Base-by-base conservation (phyloP, 2,797 vertebrate species). In the Ctenosaura bakeri region DNA sequence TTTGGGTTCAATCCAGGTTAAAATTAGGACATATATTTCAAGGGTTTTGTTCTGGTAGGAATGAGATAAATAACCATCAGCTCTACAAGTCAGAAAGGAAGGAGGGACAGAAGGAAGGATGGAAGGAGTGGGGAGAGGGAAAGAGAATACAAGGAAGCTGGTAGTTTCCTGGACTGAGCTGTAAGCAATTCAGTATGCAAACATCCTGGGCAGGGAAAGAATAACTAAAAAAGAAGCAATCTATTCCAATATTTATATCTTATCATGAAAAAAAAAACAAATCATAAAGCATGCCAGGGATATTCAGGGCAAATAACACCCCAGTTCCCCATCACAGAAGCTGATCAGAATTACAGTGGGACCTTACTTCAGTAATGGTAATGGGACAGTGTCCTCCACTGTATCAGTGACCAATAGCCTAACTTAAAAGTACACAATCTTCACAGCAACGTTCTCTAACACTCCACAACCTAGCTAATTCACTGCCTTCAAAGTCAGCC, bases 171-270 rank as follows among this genome's bases (percentile, higher is more conserved):
- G n/a, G 12, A 12, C 50, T 35, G n/a, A 26, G 80, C n/a, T 62
- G 5, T 56, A 62, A 62, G 59, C 8, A 62, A 38, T 8, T n/a
- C 54, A 35, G 5, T 56, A 62, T 22, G 22, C 3, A 62, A 38
- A 62, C n/a, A 59, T 22, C n/a, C 54, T 38, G n/a, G 29, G 24
- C 32, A 64, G 18, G 18, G 62, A 59, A 50, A 82, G 50, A 82
- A 59, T 8, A 82, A 24, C 16, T 59, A 59, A 82, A 82, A 56
- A 59, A 35, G 54, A 88, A 90, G n/a, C 20, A 87, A 5, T 71
- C 20, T 89, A 18, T 8, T 2, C 18, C n/a, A 42, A 14, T n/a
- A 6, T 26, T 38, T 22, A 80, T 50, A 32, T 80, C 10, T 18
- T 59, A 56, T 38, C 62, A 62, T 38, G 52, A 1, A 6, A 22